phyloP scores from a whole-genome alignment of 1,140 invertebrate species.

The Papilio aristodemus region DNA sequence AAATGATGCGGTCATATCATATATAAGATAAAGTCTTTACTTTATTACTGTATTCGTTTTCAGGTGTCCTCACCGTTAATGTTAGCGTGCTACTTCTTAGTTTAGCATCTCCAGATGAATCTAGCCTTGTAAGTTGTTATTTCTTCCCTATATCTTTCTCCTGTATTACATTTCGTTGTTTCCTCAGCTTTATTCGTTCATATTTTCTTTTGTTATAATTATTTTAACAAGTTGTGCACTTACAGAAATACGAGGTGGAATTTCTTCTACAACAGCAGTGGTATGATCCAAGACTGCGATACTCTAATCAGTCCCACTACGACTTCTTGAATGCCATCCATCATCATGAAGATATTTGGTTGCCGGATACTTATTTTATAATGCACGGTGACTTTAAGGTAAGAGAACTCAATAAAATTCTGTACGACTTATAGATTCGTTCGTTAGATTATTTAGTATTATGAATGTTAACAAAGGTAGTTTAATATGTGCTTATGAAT shows the following conservation, averaged over 20 bases:
- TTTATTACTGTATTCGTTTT: constrained; percentile 67
- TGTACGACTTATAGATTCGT: constrained; percentile 22
- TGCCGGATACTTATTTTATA: constrained; percentile 96
- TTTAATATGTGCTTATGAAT: constrained; percentile 19
- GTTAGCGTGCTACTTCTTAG: constrained; percentile 95
- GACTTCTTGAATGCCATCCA: constrained; percentile 94
- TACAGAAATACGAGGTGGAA: constrained; percentile 96
- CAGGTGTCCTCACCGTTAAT: constrained; percentile 94
- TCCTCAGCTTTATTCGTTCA: constrained; percentile 12
- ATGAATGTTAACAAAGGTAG: constrained; percentile 25
- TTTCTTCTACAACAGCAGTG: constrained; percentile 95
- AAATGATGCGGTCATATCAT: background rate
- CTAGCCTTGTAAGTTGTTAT: constrained; percentile 90
- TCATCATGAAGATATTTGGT: constrained; percentile 93
- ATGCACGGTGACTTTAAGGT: constrained; percentile 96
- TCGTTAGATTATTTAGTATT: constrained; percentile 24
- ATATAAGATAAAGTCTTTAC: constrained; percentile 29
- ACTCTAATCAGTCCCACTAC: constrained; percentile 91
- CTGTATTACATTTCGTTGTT: background rate
- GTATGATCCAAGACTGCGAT: constrained; percentile 92
- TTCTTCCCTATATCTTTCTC: constrained; percentile 36
- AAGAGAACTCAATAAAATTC: constrained; percentile 37
- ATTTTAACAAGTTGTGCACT: constrained; percentile 37
- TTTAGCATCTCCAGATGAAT: constrained; percentile 96
- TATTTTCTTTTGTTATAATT: constrained; percentile 12